Evolutionary conservation across 1,140 invertebrate species (phyloP).

Genomic region (Scaptomyza hsui): DNA sequence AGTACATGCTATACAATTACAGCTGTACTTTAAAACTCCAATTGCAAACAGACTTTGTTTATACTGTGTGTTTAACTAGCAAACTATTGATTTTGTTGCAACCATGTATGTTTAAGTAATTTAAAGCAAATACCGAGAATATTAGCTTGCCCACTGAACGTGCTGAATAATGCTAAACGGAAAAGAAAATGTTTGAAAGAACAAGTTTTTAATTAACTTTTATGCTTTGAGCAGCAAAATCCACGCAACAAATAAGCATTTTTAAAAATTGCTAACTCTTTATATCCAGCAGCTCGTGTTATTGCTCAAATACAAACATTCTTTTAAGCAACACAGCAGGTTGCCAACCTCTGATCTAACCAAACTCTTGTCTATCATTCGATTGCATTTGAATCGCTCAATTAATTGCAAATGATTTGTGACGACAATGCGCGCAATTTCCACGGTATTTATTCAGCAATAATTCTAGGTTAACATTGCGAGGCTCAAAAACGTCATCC

Average conservation of each 20-base stretch:
- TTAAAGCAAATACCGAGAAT: not conserved
- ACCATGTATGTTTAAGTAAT: not conserved
- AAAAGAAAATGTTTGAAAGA: too few relatives aligned
- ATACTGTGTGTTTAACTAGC: not conserved
- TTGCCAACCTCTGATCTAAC: not conserved
- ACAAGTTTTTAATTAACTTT: too few relatives aligned
- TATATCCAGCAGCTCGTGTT: too few relatives aligned
- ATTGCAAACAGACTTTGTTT: not conserved
- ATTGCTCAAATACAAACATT: too few relatives aligned
- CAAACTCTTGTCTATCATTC: not conserved
- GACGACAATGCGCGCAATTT: conserved; percentile 49
- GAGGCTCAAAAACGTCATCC: conserved; percentile 1
- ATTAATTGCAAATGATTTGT: conserved; percentile 76
- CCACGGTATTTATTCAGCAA: conserved; percentile 41
- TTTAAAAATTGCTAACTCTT: too few relatives aligned
- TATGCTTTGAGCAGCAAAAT: too few relatives aligned
- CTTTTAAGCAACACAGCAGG: too few relatives aligned
- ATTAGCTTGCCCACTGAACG: too few relatives aligned
- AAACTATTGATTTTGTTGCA: not conserved
- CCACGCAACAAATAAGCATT: too few relatives aligned
- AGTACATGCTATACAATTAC: not conserved
- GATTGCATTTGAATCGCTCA: conserved; percentile 32
- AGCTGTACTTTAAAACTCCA: not conserved
- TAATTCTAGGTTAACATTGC: conserved; percentile 37
- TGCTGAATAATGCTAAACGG: too few relatives aligned